Conservation (phyloP, 2,888 invertebrate genomes). For the Philereme vetulata region DNA sequence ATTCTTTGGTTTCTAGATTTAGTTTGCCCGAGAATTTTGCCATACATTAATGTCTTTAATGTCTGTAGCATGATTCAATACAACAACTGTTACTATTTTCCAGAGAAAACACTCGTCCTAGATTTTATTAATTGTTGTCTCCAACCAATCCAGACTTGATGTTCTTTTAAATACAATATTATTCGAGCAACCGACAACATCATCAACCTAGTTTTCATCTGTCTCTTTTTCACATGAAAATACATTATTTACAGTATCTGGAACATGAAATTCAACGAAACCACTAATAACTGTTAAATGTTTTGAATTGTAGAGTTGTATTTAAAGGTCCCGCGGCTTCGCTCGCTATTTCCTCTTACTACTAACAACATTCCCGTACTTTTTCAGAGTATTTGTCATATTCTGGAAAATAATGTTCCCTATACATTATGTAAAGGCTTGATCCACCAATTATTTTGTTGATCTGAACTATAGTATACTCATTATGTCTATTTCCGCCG, state of each 20-base stretch:
- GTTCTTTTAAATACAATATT: conserved; percentile 39
- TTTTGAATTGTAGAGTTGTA: conserved; percentile 9
- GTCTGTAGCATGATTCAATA: background rate
- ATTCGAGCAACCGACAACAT: conserved; percentile 37
- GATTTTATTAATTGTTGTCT: conserved; percentile 41
- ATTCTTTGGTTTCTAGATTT: background rate
- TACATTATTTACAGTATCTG: conserved; percentile 45
- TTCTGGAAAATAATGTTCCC: no score
- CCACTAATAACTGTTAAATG: conserved; percentile 17
- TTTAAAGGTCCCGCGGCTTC: no score
- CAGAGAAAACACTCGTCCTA: conserved; percentile 26
- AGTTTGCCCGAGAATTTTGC: conserved; percentile 6
- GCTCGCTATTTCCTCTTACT: no score
- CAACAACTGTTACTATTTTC: conserved; percentile 8
- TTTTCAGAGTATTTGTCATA: no score
- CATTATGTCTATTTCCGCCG: no score
- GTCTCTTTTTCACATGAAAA: conserved; percentile 40
- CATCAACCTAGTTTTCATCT: conserved; percentile 44
- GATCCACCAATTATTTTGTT: no score
- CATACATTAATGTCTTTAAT: conserved; percentile 6
- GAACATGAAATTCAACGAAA: conserved; percentile 42
- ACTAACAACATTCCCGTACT: no score
- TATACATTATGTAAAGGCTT: no score
- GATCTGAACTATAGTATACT: no score
- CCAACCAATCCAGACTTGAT: conserved; percentile 39